Evolutionary conservation across 1,140 invertebrate species (phyloP).

Genomic region (Trichonephila clavata): DNA sequence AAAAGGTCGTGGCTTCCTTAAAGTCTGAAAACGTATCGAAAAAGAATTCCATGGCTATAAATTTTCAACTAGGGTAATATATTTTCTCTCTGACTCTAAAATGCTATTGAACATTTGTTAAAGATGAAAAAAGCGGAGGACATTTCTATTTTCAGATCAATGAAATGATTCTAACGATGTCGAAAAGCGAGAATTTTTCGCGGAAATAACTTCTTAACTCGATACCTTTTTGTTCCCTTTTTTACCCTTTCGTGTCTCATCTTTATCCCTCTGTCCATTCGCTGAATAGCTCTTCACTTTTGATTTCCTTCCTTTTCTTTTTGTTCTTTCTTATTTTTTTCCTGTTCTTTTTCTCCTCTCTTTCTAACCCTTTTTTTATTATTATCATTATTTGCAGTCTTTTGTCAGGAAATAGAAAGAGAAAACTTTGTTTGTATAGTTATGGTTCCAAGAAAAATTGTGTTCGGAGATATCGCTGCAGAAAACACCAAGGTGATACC

Average conservation of each 20-base stretch:
- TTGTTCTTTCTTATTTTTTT: background rate
- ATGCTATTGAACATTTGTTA: constrained; percentile 37
- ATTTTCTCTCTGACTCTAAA: background rate
- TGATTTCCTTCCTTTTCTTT: constrained; percentile 20
- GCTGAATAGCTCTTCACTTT: constrained; percentile 43
- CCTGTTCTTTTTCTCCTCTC: background rate
- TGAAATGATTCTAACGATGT: constrained; percentile 51
- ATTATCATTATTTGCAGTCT: background rate
- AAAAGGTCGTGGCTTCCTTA: background rate
- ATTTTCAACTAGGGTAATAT: constrained; percentile 17
- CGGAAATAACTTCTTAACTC: constrained; percentile 47
- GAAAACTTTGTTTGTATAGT: constrained; percentile 26
- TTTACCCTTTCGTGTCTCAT: background rate
- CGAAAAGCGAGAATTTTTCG: constrained; percentile 55
- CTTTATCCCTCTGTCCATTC: background rate
- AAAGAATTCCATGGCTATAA: constrained; percentile 24
- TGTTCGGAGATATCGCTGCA: background rate
- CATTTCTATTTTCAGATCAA: constrained; percentile 53
- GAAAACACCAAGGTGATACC: background rate
- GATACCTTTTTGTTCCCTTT: constrained; percentile 41
- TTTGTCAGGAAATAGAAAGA: background rate
- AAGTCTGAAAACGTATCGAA: background rate
- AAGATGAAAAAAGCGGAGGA: background rate
- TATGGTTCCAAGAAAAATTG: constrained; percentile 9
- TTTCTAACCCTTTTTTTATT: background rate